These are phyloP conservation scores for Hycleus cichorii DNA, from an alignment of 1,140 invertebrate genomes.

Conservation along the genomic window DNA sequence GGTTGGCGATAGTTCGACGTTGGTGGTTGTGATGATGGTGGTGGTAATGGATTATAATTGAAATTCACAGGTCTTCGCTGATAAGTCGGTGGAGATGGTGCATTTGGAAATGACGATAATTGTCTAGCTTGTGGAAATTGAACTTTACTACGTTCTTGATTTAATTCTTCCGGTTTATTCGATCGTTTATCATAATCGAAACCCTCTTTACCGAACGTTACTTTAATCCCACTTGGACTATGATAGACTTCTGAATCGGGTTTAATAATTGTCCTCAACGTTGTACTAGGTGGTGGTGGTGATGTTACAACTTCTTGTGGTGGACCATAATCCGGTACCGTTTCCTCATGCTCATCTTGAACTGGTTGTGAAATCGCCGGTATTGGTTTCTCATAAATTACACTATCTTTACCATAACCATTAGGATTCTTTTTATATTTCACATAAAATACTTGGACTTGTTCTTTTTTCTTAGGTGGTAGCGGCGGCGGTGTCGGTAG, in stretches of 20 bases:
- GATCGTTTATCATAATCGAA: constrained; percentile 48
- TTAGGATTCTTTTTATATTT: constrained; percentile 77
- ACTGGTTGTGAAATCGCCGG: constrained; percentile 62
- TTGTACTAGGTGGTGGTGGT: constrained; percentile 59
- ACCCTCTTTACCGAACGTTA: constrained; percentile 63
- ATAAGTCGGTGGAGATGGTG: background rate
- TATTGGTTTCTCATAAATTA: constrained; percentile 69
- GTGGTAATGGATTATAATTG: constrained; percentile 36
- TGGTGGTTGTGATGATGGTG: constrained; percentile 29
- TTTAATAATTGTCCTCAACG: constrained; percentile 70
- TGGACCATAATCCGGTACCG: constrained; percentile 40
- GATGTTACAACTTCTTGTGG: constrained; percentile 42
- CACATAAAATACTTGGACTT: constrained; percentile 83
- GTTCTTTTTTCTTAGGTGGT: constrained; percentile 59
- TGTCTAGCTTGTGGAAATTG: constrained; percentile 42
- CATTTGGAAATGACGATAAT: constrained; percentile 28
- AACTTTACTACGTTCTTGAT: constrained; percentile 41
- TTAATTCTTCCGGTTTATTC: constrained; percentile 34
- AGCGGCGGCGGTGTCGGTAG: constrained; percentile 47
- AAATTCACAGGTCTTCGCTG: background rate
- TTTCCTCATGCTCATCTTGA: constrained; percentile 52
- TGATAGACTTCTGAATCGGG: constrained; percentile 77
- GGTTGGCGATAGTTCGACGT: constrained; percentile 23
- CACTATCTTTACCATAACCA: constrained; percentile 55
- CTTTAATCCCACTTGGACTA: constrained; percentile 62